Conservation (phyloP, 2,113 vertebrate species). For the Erinaceus europaeus region DNA sequence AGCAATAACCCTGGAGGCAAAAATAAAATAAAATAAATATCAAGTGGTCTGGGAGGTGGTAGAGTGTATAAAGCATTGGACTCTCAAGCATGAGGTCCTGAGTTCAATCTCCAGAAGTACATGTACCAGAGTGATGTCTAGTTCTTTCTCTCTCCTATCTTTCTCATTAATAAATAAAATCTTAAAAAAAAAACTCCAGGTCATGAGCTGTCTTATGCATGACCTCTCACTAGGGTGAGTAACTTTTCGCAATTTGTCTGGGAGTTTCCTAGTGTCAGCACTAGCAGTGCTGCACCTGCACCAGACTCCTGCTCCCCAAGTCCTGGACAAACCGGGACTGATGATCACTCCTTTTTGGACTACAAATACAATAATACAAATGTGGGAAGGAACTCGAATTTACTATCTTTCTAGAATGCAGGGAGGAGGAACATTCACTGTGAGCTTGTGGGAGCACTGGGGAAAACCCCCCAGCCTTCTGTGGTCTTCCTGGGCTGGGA, state of each 20-base stretch:
- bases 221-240: not conserved
- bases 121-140: too few relatives aligned
- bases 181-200: constrained; percentile 9
- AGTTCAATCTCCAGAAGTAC: too few relatives aligned
- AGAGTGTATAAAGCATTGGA: too few relatives aligned
- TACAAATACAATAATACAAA: constrained; percentile 20
- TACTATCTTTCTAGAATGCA: constrained; percentile 7
- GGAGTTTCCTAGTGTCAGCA: constrained; percentile 34
- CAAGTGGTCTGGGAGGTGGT: too few relatives aligned
- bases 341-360: not conserved
- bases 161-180: too few relatives aligned
- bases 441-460: too few relatives aligned
- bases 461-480: too few relatives aligned
- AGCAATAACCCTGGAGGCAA: too few relatives aligned
- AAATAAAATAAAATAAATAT: too few relatives aligned
- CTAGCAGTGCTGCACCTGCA: not conserved
- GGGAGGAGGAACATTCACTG: not conserved
- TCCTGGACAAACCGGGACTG: not conserved
- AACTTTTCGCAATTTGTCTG: constrained; percentile 13
- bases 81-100: too few relatives aligned
- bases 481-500: too few relatives aligned
- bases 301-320: not conserved
- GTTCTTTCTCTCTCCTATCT: too few relatives aligned
- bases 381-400: not conserved
- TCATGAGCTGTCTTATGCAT: not conserved